phyloP scores from a whole-genome alignment of 2,888 invertebrate species.

The Pediacus dermestoides region DNA sequence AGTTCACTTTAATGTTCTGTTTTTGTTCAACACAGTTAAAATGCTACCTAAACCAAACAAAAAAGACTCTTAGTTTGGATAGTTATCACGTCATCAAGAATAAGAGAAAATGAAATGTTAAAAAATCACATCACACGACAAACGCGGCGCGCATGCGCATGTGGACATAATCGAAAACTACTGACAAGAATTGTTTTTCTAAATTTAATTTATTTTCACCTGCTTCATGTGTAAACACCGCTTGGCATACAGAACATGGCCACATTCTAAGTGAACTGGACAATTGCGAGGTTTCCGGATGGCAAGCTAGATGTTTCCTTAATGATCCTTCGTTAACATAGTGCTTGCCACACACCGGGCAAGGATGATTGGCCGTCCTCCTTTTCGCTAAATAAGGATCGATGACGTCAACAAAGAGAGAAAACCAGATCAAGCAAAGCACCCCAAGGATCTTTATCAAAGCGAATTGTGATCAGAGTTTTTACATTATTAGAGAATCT shows the following conservation, averaged over 20 bases:
- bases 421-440: constrained; percentile 48
- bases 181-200: constrained; percentile 26
- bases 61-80: no score
- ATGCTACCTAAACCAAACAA: no score
- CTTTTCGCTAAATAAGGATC: constrained; percentile 89
- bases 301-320: constrained; percentile 89
- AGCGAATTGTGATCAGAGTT: constrained; percentile 13
- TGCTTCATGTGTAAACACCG: constrained; percentile 91
- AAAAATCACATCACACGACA: constrained; percentile 14
- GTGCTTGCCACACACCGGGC: constrained; percentile 92
- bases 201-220: constrained; percentile 54
- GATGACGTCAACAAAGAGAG: constrained; percentile 59
- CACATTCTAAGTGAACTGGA: constrained; percentile 89
- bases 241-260: constrained; percentile 94
- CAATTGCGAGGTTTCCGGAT: constrained; percentile 85
- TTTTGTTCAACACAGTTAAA: no score
- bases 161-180: constrained; percentile 25
- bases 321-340: constrained; percentile 92
- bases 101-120: constrained; percentile 11
- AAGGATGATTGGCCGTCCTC: constrained; percentile 90
- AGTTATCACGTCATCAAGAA: no score
- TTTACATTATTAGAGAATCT: no score
- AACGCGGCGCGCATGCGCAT: no score
- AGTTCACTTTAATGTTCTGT: no score
- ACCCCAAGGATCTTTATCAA: constrained; percentile 44